These are phyloP conservation scores for Napeogenes sylphis DNA, from an alignment of 2,888 invertebrate species.

Conservation along the genomic window DNA sequence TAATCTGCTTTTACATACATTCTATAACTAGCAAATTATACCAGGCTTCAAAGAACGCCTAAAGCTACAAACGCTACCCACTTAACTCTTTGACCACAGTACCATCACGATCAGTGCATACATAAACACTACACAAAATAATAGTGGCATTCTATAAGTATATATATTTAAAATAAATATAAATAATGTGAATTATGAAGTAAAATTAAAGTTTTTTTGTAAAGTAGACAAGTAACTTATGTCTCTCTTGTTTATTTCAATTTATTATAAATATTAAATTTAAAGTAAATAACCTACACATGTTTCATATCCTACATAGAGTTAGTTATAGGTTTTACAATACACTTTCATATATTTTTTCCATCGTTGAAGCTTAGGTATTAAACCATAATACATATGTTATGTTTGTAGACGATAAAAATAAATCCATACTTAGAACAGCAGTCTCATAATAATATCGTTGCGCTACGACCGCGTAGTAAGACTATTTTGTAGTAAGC, in stretches of 20 bases:
- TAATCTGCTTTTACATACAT: neutral
- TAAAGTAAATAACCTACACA: too few species aligned
- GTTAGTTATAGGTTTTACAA: too few species aligned
- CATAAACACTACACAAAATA: constrained; percentile 12
- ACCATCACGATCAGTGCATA: constrained; percentile 29
- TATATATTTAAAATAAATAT: neutral
- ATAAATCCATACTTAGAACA: neutral
- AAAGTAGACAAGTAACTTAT: too few species aligned
- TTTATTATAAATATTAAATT: too few species aligned
- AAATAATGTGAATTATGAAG: neutral
- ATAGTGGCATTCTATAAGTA: neutral
- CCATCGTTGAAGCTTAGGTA: too few species aligned
- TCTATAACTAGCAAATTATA: constrained; percentile 18
- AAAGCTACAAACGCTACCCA: constrained; percentile 29
- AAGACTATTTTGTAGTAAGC: constrained; percentile 1
- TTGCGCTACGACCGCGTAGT: neutral
- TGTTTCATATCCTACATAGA: too few species aligned
- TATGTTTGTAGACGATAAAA: neutral
- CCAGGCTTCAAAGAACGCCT: constrained; percentile 34
- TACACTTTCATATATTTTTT: too few species aligned
- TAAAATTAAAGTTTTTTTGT: too few species aligned
- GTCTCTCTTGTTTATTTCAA: too few species aligned
- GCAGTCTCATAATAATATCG: constrained; percentile 2
- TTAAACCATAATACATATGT: neutral
- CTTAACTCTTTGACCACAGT: constrained; percentile 29